phyloP scores from a whole-genome alignment of 2,113 vertebrate species.

The Alectura lathami region DNA sequence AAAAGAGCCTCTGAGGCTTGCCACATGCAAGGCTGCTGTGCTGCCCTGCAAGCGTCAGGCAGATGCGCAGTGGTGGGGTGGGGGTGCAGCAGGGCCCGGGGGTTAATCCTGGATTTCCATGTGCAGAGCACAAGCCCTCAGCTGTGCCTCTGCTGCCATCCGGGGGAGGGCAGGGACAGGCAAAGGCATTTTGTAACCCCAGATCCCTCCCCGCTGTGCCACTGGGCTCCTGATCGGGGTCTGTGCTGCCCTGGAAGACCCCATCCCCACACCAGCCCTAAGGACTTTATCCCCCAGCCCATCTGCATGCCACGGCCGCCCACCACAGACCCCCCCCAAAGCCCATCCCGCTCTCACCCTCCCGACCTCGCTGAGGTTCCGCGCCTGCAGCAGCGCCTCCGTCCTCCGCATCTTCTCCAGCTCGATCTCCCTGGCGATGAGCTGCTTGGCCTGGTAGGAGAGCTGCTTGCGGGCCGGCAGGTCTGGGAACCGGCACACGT shows the following conservation, averaged over 20 bases:
- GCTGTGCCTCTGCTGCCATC: not conserved
- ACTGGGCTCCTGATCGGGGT: not conserved
- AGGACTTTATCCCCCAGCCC: fast-evolving
- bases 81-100: not conserved
- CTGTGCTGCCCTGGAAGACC: not conserved
- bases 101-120: constrained; percentile 46
- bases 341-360: not conserved
- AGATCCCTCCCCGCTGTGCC: not conserved
- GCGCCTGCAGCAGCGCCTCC: constrained; percentile 77
- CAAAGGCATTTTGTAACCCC: not conserved
- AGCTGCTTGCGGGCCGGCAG: constrained; percentile 87
- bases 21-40: not conserved
- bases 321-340: fast-evolving
- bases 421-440: constrained; percentile 91
- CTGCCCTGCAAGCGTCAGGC: not conserved
- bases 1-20: not conserved
- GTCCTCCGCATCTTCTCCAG: constrained; percentile 92
- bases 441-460: constrained; percentile 95
- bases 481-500: constrained; percentile 84
- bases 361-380: constrained; percentile 72
- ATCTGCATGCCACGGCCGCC: fast-evolving
- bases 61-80: not conserved
- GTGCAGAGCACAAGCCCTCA: not conserved
- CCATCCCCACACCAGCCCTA: fast-evolving
- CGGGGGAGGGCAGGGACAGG: not conserved